Base-by-base conservation (phyloP, 2,113 vertebrate genomes). In the Tyrannus savana region DNA sequence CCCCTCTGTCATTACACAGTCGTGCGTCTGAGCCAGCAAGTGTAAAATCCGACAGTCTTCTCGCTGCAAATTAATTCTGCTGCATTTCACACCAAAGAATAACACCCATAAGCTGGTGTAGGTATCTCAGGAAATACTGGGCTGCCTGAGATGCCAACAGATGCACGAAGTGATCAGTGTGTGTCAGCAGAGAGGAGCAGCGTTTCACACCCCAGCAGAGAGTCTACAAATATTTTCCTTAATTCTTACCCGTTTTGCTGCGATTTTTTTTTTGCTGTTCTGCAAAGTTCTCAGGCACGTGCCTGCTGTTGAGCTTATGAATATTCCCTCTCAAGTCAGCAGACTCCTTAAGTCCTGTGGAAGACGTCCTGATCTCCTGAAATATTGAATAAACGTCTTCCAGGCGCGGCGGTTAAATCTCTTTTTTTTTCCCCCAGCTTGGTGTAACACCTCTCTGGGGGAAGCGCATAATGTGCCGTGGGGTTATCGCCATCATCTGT, bases 311-410 rank as follows among this genome's bases (percentile, higher is more conserved):
- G 79, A 93, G 68, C 47, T 92, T 90, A 66, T 63, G 79, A 88
- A 86, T 95, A 90, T 88, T 93, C 88, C 83, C 64, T 46, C 72
- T 78, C 52, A 33, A 77, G 72, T 86, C 79, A 80, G 58, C 55
- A 85, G 76, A 68, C 68, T 63, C 63, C 63, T 71, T 24, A 87
- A 66, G 75, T 85, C 85, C 78, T 27, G 39, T 55, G 60, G 75
- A 89, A 94, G 92, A 37, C 4, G 0, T 75, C 83, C 73, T 84
- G 95, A 37, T 91, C 84, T 94, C 88, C 71, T 95, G 96, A 89
- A 97, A 92, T 94, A 89, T 41, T 71, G 90, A 94, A 89, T 96
- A 95, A 97, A 97, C 85, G 75, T 95, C 92, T 97, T 62, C 64
- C 74, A 83, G 82, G 73, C 49, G 0, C 14, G 9, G 95, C 84